Conservation (phyloP, 2,888 invertebrate species). For the Pilophorus perplexus region DNA sequence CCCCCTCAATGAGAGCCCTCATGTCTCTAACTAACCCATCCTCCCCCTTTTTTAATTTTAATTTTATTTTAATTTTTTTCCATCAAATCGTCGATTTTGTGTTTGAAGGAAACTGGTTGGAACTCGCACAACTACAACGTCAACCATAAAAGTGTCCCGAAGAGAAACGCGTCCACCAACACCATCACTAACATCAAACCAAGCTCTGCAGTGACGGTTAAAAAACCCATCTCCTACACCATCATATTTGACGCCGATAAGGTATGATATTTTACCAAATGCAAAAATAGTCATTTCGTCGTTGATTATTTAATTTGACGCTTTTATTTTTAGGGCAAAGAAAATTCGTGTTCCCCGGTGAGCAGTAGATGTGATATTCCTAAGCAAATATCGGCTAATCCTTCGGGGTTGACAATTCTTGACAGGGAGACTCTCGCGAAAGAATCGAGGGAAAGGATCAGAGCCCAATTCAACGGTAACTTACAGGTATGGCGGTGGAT, state of each 20-base stretch:
- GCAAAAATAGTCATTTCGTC: neutral
- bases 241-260: constrained; percentile 44
- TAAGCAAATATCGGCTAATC: neutral
- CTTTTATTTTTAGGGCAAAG: constrained; percentile 29
- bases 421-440: constrained; percentile 35
- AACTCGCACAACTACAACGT: constrained; percentile 46
- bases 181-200: constrained; percentile 18
- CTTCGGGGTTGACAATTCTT: constrained; percentile 11
- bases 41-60: too few relatives aligned
- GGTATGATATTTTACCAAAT: neutral
- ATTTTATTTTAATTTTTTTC: too few relatives aligned
- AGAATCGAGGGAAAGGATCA: constrained; percentile 34
- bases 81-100: too few relatives aligned
- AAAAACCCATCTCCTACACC: constrained; percentile 45
- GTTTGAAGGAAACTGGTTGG: constrained; percentile 45
- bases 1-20: too few relatives aligned
- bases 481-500: constrained; percentile 11
- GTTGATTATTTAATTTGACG: neutral
- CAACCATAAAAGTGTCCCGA: constrained; percentile 18
- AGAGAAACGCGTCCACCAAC: constrained; percentile 40
- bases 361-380: neutral
- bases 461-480: constrained; percentile 10
- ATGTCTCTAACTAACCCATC: too few relatives aligned
- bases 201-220: neutral
- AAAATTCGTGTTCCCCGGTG: neutral